Evolutionary conservation across 1,140 invertebrate genomes (phyloP).

Genomic region (Tetragonula clypearis): DNA sequence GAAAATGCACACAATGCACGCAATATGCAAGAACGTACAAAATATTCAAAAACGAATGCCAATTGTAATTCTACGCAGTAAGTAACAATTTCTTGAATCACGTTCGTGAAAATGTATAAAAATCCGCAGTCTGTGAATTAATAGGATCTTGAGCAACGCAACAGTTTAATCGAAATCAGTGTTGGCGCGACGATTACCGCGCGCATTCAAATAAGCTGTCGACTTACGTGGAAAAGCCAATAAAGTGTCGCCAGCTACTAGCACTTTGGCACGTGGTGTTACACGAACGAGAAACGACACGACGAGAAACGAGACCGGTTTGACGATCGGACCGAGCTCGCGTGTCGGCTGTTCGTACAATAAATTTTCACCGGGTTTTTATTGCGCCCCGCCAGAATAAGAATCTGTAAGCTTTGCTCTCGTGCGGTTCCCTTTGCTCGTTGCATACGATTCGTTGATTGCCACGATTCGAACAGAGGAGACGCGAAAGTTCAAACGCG

Average conservation of each 20-base stretch:
- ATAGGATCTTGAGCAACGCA: neutral
- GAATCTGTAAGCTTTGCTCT: neutral
- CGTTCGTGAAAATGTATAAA: too few species aligned
- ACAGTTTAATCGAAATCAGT: constrained; percentile 33
- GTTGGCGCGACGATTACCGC: constrained; percentile 9
- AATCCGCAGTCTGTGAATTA: neutral
- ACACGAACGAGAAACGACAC: constrained; percentile 30
- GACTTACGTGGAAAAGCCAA: constrained; percentile 15
- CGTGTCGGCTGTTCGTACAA: constrained; percentile 33
- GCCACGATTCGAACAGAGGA: neutral
- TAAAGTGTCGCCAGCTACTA: neutral
- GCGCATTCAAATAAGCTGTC: constrained; percentile 35
- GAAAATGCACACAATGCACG: too few species aligned
- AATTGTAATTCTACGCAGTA: too few species aligned
- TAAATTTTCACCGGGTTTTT: constrained; percentile 27
- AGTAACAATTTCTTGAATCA: too few species aligned
- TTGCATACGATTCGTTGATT: neutral
- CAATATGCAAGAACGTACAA: too few species aligned
- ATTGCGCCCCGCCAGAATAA: constrained; percentile 9
- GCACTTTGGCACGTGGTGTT: neutral
- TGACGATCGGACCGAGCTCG: constrained; percentile 42
- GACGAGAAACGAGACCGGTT: constrained; percentile 58
- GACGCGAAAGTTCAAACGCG: neutral
- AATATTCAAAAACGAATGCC: too few species aligned
- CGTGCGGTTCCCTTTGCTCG: neutral